Evolutionary conservation across 2,113 vertebrate genomes (phyloP).

Genomic region (Taurulus bubalis): DNA sequence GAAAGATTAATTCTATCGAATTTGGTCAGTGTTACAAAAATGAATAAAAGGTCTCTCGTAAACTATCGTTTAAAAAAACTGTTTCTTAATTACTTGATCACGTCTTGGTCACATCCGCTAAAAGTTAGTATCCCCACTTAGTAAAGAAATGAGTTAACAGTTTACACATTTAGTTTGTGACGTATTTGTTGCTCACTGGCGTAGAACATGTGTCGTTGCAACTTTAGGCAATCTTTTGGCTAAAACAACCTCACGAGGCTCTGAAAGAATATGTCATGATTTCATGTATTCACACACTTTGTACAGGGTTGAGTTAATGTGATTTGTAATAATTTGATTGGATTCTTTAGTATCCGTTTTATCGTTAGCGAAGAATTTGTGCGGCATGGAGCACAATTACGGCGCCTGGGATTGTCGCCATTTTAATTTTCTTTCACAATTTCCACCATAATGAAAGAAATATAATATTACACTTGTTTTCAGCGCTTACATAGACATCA

Average conservation of each 20-base stretch:
- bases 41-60: neutral
- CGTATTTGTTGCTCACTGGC: neutral
- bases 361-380: neutral
- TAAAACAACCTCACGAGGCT: neutral
- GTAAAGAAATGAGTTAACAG: neutral
- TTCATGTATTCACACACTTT: neutral
- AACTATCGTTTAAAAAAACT: neutral
- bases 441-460: too few relatives aligned
- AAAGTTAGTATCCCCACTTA: neutral
- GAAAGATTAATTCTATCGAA: neutral
- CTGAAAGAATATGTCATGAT: neutral
- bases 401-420: too few relatives aligned
- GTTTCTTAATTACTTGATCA: neutral
- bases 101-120: neutral
- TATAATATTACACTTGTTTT: neutral
- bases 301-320: neutral
- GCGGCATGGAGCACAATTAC: neutral
- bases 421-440: too few relatives aligned
- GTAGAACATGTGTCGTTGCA: neutral
- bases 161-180: neutral
- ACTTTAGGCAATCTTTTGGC: too few relatives aligned
- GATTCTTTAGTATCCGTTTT: neutral
- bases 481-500: neutral
- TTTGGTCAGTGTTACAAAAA: neutral
- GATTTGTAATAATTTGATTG: neutral